Evolutionary conservation across 2,888 invertebrate genomes (phyloP).

Genomic region (Cephus nigrinus): DNA sequence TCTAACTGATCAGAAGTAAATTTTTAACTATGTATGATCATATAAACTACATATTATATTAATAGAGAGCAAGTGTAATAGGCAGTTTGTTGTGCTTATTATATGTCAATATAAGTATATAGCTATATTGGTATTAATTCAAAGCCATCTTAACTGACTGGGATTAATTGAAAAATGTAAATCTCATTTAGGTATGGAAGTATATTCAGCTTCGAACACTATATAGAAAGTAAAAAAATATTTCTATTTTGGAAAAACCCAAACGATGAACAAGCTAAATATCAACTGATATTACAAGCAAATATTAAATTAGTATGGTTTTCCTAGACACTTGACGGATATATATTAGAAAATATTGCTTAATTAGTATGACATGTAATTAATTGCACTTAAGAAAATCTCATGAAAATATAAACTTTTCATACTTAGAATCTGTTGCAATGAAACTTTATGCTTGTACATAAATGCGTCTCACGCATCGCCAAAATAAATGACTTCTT

Average conservation of each 20-base stretch:
- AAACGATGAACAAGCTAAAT: not conserved
- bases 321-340: not conserved
- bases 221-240: not conserved
- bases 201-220: not conserved
- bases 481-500: not conserved
- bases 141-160: not conserved
- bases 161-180: not conserved
- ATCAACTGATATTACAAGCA: not conserved
- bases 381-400: not conserved
- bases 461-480: not conserved
- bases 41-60: not conserved
- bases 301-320: not conserved
- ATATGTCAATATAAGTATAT: not conserved
- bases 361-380: not conserved
- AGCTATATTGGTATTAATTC: not conserved
- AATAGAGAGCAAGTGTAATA: not conserved
- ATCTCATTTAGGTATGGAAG: not conserved
- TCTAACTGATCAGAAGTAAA: not conserved
- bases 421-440: not conserved
- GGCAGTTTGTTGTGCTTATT: not conserved
- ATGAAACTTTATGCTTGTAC: not conserved
- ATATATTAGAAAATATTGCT: not conserved
- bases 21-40: not conserved
- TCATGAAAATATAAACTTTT: not conserved
- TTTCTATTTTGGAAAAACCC: not conserved